Percentiles rank a stretch among this genome's conserved stretches.
These are phyloP conservation scores for Chaetophractus vellerosus DNA, from an alignment of 2,797 vertebrate species.

Conservation along the genomic window DNA sequence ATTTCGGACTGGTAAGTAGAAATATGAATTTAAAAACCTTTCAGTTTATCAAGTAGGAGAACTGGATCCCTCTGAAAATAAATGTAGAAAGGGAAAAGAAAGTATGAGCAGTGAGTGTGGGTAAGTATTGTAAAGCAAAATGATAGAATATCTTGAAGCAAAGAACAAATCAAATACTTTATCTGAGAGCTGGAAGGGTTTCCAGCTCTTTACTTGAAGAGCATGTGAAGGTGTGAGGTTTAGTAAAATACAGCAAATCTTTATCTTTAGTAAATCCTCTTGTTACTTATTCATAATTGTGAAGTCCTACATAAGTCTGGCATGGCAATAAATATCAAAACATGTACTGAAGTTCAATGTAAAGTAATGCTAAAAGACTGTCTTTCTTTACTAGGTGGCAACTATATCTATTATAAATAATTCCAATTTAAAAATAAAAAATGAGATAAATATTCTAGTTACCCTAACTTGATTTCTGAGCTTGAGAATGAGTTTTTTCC, in stretches of 20 bases:
- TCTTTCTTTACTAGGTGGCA: constrained; percentile 46
- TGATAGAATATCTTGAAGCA: neutral
- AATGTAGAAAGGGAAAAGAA: neutral
- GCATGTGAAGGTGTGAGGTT: constrained; percentile 35
- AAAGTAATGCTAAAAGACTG: neutral
- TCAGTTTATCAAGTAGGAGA: neutral
- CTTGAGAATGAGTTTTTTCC: neutral
- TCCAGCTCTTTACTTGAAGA: constrained; percentile 66
- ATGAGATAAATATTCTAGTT: constrained; percentile 26
- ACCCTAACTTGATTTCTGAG: constrained; percentile 36
- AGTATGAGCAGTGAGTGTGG: neutral
- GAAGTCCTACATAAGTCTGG: constrained; percentile 58
- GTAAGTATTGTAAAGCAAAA: constrained; percentile 35
- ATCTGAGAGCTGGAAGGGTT: neutral
- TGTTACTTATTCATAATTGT: constrained; percentile 59
- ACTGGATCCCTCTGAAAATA: neutral
- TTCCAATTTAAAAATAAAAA: constrained; percentile 1
- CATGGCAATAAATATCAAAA: constrained; percentile 71
- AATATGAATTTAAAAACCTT: constrained; percentile 27
- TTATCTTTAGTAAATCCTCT: neutral
- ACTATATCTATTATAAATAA: constrained; percentile 23
- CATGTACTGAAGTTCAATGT: neutral
- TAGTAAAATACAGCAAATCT: constrained; percentile 57
- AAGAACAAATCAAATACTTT: constrained; percentile 50
- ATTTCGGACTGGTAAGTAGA: neutral